phyloP scores from a whole-genome alignment of 2,888 invertebrate species.

The Tinea pellionella region DNA sequence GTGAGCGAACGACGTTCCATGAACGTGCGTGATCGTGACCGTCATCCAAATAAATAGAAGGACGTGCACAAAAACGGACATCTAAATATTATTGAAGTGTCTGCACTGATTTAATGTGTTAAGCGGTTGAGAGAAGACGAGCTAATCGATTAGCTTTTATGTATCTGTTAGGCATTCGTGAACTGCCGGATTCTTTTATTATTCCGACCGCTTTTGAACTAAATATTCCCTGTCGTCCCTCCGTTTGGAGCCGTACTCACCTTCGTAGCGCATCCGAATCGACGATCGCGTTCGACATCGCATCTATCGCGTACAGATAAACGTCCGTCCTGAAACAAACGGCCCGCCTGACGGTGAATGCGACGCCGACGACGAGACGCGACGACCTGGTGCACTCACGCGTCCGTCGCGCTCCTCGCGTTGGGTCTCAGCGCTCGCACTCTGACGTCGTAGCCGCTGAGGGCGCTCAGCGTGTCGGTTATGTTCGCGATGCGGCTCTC shows the following conservation, averaged over 20 bases:
- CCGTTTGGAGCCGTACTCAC: no score
- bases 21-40: background rate
- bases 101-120: no score
- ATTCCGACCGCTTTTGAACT: no score
- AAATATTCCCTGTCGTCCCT: no score
- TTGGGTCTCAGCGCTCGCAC: constrained; percentile 84
- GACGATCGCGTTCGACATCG: constrained; percentile 81
- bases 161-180: no score
- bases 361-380: background rate
- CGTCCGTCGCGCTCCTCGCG: constrained; percentile 61
- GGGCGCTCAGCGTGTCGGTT: constrained; percentile 74
- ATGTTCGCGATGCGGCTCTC: constrained; percentile 79
- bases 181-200: no score
- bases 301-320: constrained; percentile 88
- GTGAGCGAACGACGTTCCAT: background rate
- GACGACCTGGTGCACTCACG: constrained; percentile 61
- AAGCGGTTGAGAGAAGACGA: no score
- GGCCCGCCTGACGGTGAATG: background rate
- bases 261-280: constrained; percentile 83
- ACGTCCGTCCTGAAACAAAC: constrained; percentile 79
- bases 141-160: no score
- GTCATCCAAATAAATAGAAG: no score
- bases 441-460: constrained; percentile 83
- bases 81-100: no score
- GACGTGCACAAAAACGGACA: no score